phyloP scores from a whole-genome alignment of 2,113 vertebrate species.

The Hydrochoerus hydrochaeris region DNA sequence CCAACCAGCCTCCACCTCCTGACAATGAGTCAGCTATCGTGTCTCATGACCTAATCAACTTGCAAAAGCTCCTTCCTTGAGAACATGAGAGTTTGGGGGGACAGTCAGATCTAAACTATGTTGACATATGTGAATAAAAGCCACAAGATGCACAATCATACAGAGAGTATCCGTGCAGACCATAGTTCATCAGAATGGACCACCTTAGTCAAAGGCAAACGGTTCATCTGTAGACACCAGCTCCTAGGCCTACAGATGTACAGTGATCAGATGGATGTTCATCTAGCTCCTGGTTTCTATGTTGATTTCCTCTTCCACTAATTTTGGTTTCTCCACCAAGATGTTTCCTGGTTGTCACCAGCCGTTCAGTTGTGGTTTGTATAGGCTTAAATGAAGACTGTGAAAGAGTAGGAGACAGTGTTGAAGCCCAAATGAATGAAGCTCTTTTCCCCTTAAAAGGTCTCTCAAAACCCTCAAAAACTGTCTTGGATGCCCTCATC shows the following conservation, averaged over 20 bases:
- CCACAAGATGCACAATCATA: not conserved
- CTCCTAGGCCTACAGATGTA: not conserved
- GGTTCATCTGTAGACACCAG: not conserved
- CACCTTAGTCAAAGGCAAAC: slow-evolving; percentile 46
- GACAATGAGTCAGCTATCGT: fast-evolving
- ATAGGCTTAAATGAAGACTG: not conserved
- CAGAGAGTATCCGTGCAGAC: not conserved
- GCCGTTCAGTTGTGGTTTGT: not conserved
- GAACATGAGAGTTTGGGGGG: not conserved
- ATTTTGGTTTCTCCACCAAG: not conserved
- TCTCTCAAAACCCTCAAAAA: not conserved
- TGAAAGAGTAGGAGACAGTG: not conserved
- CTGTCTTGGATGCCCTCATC: not conserved
- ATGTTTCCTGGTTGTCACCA: not conserved
- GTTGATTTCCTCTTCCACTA: not conserved
- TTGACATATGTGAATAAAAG: slow-evolving; percentile 43
- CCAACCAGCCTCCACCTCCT: not conserved
- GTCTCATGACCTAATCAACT: not conserved
- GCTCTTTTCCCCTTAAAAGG: not conserved
- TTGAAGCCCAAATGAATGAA: not conserved
- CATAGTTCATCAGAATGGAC: slow-evolving; percentile 27
- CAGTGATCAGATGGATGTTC: not conserved
- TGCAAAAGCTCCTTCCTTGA: not conserved
- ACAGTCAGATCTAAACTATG: not conserved
- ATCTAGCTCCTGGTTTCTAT: slow-evolving; percentile 22